These are phyloP conservation scores for Phymastichus coffea DNA, from an alignment of 1,140 invertebrate species.

Conservation along the genomic window DNA sequence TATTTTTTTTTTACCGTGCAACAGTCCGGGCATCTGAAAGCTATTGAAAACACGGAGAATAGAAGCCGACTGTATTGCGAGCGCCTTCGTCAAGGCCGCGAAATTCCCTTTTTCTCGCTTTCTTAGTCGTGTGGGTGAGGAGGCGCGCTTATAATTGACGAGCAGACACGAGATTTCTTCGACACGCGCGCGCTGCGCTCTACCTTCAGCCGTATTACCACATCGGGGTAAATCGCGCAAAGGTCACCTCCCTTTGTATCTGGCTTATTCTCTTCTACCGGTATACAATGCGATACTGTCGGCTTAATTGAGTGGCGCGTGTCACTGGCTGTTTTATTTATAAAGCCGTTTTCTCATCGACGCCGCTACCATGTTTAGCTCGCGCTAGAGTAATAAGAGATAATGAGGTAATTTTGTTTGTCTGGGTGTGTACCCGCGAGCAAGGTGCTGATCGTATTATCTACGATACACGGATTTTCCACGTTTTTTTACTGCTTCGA, in stretches of 20 bases:
- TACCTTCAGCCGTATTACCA: not conserved
- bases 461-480: not conserved
- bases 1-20: not conserved
- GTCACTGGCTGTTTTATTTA: not conserved
- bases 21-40: not conserved
- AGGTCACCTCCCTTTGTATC: not conserved
- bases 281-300: not conserved
- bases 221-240: not conserved
- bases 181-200: not conserved
- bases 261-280: not conserved
- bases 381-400: not conserved
- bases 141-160: not conserved
- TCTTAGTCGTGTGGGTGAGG: not conserved
- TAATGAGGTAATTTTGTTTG: not conserved
- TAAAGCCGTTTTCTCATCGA: not conserved
- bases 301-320: conserved; percentile 11
- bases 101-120: not conserved
- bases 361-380: too few species aligned
- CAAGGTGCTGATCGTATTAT: not conserved
- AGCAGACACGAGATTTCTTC: not conserved
- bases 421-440: not conserved
- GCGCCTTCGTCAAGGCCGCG: not conserved
- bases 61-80: too few species aligned
- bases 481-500: too few species aligned
- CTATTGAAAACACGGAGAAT: not conserved